A percentile compares a stretch with the other conserved stretches of the same genome.
phyloP scores from a whole-genome alignment of 2,888 invertebrate species.

The Dasysyrphus tricinctus region DNA sequence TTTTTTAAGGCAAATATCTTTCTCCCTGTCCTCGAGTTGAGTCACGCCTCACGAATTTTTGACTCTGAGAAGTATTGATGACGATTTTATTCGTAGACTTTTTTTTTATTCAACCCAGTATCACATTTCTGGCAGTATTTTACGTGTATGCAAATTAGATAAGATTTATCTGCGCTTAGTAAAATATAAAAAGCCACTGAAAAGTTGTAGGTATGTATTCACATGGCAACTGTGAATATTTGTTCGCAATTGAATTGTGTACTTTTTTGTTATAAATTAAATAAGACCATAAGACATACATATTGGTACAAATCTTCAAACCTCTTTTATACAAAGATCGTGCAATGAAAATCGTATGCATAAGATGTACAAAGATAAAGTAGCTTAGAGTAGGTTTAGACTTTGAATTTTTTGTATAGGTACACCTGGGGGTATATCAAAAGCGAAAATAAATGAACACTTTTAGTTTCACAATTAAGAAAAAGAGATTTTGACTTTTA shows the following conservation, averaged over 20 bases:
- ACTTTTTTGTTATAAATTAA: conserved; percentile 1
- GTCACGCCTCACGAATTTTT: not conserved
- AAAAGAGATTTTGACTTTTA: conserved; percentile 53
- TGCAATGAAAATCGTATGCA: conserved; percentile 36
- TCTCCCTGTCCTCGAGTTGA: not conserved
- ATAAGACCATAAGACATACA: conserved; percentile 1
- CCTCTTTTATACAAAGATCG: conserved; percentile 29
- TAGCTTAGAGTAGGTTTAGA: not conserved
- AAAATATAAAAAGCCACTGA: conserved; percentile 19
- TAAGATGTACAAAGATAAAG: conserved; percentile 24
- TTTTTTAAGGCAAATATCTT: not conserved
- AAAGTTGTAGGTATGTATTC: conserved; percentile 1
- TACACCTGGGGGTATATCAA: conserved; percentile 50
- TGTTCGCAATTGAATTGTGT: conserved; percentile 36
- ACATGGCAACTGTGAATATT: conserved; percentile 51
- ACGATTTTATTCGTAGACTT: conserved; percentile 42
- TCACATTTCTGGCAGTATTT: conserved; percentile 22
- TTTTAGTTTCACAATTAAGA: conserved; percentile 4
- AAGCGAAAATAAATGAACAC: conserved; percentile 34
- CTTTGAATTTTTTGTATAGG: not conserved
- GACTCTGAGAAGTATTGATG: conserved; percentile 45
- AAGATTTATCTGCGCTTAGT: conserved; percentile 37
- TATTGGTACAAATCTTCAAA: conserved; percentile 18
- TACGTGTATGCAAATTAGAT: conserved; percentile 64
- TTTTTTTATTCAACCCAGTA: conserved; percentile 32